Conservation (phyloP, 2,113 vertebrate genomes). For the Plectropomus leopardus region DNA sequence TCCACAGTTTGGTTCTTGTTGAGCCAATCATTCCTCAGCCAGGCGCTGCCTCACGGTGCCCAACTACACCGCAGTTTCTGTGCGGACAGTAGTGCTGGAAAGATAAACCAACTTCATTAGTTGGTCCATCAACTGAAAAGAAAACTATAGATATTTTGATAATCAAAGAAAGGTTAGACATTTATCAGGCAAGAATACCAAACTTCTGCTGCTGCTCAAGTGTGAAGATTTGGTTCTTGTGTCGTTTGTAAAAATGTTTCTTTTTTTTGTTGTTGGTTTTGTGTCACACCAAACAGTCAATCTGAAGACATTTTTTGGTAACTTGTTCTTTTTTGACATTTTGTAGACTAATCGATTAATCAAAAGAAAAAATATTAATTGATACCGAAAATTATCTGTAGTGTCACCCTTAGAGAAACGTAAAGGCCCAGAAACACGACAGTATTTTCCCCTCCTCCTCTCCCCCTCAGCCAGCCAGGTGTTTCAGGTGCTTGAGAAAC, state of each 20-base stretch:
- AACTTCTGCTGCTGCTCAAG: not conserved
- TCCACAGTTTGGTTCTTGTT: slow-evolving; percentile 30
- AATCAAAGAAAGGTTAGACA: slow-evolving; percentile 23
- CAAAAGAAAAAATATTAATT: not conserved
- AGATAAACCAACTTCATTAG: not conserved
- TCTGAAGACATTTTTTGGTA: not conserved
- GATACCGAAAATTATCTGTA: not conserved
- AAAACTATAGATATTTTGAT: slow-evolving; percentile 25
- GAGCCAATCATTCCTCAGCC: slow-evolving; percentile 38
- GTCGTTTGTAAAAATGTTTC: not conserved
- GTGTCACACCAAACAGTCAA: not conserved
- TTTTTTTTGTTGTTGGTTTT: not conserved
- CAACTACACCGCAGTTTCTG: not conserved
- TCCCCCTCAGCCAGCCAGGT: not conserved
- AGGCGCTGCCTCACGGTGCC: not conserved
- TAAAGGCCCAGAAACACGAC: not conserved
- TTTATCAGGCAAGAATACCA: not conserved
- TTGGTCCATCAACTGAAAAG: not conserved
- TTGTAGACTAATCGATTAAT: slow-evolving; percentile 2
- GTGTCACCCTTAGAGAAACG: not conserved
- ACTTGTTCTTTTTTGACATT: not conserved
- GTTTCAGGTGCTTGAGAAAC: slow-evolving; percentile 18
- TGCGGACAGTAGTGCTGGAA: not conserved
- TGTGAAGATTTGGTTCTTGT: not conserved
- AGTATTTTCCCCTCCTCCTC: slow-evolving; percentile 18